phyloP scores from a whole-genome alignment of 2,113 vertebrate genomes.

The Plectropomus leopardus region DNA sequence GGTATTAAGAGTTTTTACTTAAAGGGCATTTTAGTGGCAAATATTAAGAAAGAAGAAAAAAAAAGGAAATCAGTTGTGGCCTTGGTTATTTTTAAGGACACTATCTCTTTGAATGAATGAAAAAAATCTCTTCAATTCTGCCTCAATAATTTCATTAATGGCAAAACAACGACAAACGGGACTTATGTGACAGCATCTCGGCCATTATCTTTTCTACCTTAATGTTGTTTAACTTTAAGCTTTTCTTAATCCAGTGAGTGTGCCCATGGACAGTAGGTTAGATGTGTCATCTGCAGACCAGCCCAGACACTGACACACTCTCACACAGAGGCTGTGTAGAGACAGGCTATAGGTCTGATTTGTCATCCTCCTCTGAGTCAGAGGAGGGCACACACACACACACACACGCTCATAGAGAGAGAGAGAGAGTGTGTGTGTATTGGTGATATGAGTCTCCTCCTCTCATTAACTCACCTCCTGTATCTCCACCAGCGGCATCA shows the following conservation, averaged over 20 bases:
- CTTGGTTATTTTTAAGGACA: neutral
- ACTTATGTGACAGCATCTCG: neutral
- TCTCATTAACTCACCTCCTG: slow-evolving; percentile 29
- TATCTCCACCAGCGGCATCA: slow-evolving; percentile 19
- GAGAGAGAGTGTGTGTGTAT: neutral
- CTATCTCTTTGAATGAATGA: neutral
- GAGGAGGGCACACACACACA: slow-evolving; percentile 34
- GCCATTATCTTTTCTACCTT: neutral
- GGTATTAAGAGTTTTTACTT: too few relatives aligned
- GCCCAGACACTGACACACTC: slow-evolving; percentile 20
- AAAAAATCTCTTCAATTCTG: neutral
- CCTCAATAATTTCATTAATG: neutral
- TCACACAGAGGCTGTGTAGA: neutral
- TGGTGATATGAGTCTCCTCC: slow-evolving; percentile 26
- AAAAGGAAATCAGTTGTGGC: too few relatives aligned
- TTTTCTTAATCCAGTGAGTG: slow-evolving; percentile 21
- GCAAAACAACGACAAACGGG: neutral
- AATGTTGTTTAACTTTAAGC: neutral
- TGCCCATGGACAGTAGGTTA: neutral
- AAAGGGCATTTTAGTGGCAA: too few relatives aligned
- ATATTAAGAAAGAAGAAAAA: too few relatives aligned
- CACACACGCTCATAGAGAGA: too few relatives aligned
- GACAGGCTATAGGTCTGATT: slow-evolving; percentile 43
- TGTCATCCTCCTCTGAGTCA: slow-evolving; percentile 74
- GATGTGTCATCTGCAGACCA: slow-evolving; percentile 62